Evolutionary conservation across 2,888 invertebrate genomes (phyloP).

Genomic region (Boloria selene): DNA sequence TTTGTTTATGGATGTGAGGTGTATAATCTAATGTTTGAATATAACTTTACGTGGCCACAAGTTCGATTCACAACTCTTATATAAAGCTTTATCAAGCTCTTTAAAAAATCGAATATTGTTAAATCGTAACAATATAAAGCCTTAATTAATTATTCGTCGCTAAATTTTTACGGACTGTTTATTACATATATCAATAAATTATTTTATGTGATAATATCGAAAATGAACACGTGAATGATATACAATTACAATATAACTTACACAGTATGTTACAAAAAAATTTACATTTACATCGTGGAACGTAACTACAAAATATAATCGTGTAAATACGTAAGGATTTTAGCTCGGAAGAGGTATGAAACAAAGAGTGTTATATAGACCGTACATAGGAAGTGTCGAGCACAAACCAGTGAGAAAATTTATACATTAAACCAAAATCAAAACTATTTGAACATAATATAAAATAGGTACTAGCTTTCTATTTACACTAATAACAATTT

Average conservation of each 20-base stretch:
- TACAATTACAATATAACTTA: conserved; percentile 20
- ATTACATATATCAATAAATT: conserved; percentile 7
- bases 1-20: conserved; percentile 62
- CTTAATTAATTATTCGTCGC: conserved; percentile 34
- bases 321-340: not conserved
- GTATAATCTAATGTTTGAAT: conserved; percentile 65
- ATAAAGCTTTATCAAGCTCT: conserved; percentile 82
- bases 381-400: conserved; percentile 40
- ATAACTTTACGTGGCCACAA: conserved; percentile 75
- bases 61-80: conserved; percentile 82
- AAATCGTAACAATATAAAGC: conserved; percentile 35
- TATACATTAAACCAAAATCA: conserved; percentile 27
- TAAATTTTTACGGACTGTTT: conserved; percentile 49
- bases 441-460: conserved; percentile 26
- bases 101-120: conserved; percentile 69
- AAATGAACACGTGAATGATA: conserved; percentile 20
- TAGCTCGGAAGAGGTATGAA: conserved; percentile 51
- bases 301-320: conserved; percentile 26
- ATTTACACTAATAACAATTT: conserved; percentile 22
- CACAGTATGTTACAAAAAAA: conserved; percentile 41
- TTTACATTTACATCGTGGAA: conserved; percentile 37
- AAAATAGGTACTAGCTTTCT: conserved; percentile 15
- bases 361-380: conserved; percentile 77
- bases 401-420: conserved; percentile 36
- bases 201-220: not conserved